Evolutionary conservation across 2,113 vertebrate species (phyloP).

Genomic region (Cervus canadensis): DNA sequence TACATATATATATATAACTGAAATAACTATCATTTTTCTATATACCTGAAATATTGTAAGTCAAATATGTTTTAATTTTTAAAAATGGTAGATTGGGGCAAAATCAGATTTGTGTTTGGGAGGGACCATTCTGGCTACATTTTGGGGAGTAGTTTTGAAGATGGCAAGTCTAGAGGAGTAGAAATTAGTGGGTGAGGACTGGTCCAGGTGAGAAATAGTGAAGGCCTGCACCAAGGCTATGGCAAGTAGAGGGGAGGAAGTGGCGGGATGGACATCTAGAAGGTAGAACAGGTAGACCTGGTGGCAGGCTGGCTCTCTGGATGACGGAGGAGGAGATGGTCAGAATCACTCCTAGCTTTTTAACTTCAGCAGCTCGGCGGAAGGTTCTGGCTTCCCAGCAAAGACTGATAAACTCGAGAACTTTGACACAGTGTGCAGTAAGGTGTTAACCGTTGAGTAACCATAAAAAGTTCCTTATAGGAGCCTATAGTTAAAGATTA

Average conservation of each 20-base stretch:
- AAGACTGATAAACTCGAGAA: conserved; percentile 28
- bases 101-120: not conserved
- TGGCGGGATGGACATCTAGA: not conserved
- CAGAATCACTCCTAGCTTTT: not conserved
- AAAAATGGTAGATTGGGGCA: not conserved
- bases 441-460: conserved; percentile 32
- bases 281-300: not conserved
- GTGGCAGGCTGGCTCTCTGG: not conserved
- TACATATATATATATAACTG: not conserved
- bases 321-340: not conserved
- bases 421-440: conserved; percentile 31
- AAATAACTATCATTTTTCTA: not conserved
- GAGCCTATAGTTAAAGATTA: conserved; percentile 52
- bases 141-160: not conserved
- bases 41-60: not conserved
- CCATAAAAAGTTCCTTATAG: conserved; percentile 14
- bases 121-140: not conserved
- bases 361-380: not conserved
- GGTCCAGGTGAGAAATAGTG: not conserved
- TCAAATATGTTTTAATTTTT: not conserved
- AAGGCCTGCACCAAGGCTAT: not conserved
- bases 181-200: not conserved
- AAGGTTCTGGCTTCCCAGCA: not conserved
- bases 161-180: not conserved
- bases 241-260: not conserved